Conservation (phyloP, 2,113 vertebrate species). For the Tyrannus savana region DNA sequence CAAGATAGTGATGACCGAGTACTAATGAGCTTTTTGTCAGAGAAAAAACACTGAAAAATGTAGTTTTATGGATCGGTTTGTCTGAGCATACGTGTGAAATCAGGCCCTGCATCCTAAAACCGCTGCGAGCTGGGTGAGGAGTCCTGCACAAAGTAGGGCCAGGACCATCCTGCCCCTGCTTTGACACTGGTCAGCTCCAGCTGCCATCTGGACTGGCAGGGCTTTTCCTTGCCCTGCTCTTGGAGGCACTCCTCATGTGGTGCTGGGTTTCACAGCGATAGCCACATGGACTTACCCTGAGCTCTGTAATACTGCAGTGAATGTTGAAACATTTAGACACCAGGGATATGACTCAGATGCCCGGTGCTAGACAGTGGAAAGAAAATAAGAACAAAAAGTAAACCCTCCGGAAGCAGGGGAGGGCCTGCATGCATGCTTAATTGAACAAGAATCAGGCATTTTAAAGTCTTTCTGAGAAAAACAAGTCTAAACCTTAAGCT, state of each 20-base stretch:
- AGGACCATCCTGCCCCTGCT: not conserved
- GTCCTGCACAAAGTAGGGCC: not conserved
- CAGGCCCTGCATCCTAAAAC: not conserved
- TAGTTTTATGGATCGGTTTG: not conserved
- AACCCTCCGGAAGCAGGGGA: not conserved
- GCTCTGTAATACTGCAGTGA: not conserved
- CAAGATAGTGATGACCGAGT: not conserved
- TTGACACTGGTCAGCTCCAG: not conserved
- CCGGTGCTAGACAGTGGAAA: not conserved
- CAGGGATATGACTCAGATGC: not conserved
- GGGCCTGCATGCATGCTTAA: not conserved
- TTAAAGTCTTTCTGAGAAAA: not conserved
- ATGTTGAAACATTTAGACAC: not conserved
- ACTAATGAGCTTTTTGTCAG: not conserved
- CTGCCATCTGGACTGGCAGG: accelerated
- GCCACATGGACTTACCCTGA: not conserved
- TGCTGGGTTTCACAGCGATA: not conserved
- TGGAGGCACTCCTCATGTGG: accelerated
- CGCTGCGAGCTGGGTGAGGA: not conserved
- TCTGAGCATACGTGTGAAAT: not conserved
- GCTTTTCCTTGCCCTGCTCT: not conserved
- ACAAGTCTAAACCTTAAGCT: not conserved
- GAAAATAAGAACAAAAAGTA: conserved; percentile 2
- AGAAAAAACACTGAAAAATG: not conserved
- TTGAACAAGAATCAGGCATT: not conserved